Evolutionary conservation across 2,888 invertebrate species (phyloP), one percentile per base, ranked within the genome.

Genomic region (Melanostoma mellinum): DNA sequence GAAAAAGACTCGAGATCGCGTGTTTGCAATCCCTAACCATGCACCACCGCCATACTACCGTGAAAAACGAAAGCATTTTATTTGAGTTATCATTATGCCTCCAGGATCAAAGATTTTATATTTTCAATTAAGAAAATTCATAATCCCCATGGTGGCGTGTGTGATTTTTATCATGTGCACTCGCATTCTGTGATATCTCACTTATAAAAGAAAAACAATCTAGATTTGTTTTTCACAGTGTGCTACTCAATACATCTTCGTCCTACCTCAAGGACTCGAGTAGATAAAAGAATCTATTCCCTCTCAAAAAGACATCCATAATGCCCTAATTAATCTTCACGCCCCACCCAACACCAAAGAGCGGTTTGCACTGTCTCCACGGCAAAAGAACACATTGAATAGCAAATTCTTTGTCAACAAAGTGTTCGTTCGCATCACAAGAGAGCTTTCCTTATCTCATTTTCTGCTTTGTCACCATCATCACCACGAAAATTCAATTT

Each of bases 401-500:
- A 38, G 63, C 48, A 63, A 63, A 63, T 52, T 50, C 75, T 75
- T 80, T 75, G 75, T 80, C 65, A 71, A 71, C 65, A 75, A 75
- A 80, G 80, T 75, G 48, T 65, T 69, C 61, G 44, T 20, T 52
- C 35, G 75, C 63, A 79, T 56, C 60, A 30, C 69, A 69, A 38
- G 75, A 74, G 74, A 74, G 80, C 76, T 76, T 80, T 77, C 58
- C 81, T 61, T 76, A 77, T 77, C 77, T 68, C 67, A 55, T 72
- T 77, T 81, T 81, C 55, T 72, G 72, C 81, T 81, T 81, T 77
- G 76, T 77, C 81, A 76, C 76, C 72, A 81, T 81, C 72, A 71
- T 77, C 81, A 72, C 76, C 67, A 81, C 76, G 71, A 81, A 81
- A 76, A 76, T 81, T 67, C 71, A 81, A 81, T 81, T 81, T 77